Evolutionary conservation across 1,140 invertebrate genomes (phyloP), one percentile per base, ranked within the genome.

Genomic region (Drosophila pseudoobscura): DNA sequence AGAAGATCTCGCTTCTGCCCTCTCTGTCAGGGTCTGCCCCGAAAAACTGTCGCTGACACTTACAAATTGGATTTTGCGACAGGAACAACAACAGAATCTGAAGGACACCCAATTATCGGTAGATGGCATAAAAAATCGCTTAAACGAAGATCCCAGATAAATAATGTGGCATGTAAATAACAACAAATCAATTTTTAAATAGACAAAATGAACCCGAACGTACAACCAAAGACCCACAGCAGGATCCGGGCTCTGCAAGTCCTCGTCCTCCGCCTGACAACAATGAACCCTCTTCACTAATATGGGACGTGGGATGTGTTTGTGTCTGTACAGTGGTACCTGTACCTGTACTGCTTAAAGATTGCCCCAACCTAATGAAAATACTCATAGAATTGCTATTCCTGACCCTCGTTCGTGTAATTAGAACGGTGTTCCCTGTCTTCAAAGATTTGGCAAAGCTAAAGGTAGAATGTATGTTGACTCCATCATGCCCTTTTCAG

Each of bases 121-220:
- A 45, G 68, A 49, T 53, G 63, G 44, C 59, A 74, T 44, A 43
- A 56, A 63, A 62, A 69, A 47, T 54, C 43, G 57, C 58, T 65
- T 60, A 68, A 52, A 77, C 31, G 31, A 56, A 72, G 50, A 72
- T 65, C 80, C 11, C 35, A 13, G 35, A 13, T 39, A 80, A 87
- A 87, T 80, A 85, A 85, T 87, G 80, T 61, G 58, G 77, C 74
- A 85, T 85, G 82, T 85, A 82, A 87, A 87, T 85, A 87, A 85
- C 78, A 85, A 85, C 82, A 87, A 85, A 87, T 85, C 78, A 82
- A 85, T 78, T 85, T 87, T 85, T 82, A 82, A 87, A 85, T 82
- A 85, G 80, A 83, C 64, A 82, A 47, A 65, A 43, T 70, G 66
- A 70, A 56, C 54, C 59, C 57, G 24, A 39, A 54, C 44, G 44